Evolutionary conservation across 2,113 vertebrate genomes (phyloP).

Genomic region (Choloepus hoffmanni): DNA sequence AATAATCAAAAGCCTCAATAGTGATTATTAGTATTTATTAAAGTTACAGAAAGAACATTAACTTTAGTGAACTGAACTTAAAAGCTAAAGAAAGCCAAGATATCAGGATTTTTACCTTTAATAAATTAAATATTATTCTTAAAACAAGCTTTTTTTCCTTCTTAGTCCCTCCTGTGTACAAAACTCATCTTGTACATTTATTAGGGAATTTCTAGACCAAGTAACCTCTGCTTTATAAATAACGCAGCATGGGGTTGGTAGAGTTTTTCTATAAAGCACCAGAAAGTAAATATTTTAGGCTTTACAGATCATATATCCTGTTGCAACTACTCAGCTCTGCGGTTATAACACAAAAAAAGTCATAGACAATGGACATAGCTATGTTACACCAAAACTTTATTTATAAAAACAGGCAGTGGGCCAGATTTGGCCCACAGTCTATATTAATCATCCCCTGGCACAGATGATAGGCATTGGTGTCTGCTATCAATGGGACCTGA

Average conservation of each 20-base stretch:
- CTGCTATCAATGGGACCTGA: background rate
- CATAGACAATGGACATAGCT: background rate
- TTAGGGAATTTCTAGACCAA: background rate
- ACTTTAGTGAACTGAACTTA: background rate
- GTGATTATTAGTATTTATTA: background rate
- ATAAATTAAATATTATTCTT: background rate
- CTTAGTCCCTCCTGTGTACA: background rate
- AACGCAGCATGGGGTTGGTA: background rate
- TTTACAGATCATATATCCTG: background rate
- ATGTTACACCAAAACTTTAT: background rate
- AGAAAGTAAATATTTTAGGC: background rate
- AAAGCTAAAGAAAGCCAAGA: background rate
- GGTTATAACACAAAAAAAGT: background rate
- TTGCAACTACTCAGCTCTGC: background rate
- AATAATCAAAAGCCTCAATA: background rate
- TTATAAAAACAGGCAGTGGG: background rate
- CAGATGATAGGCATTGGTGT: background rate
- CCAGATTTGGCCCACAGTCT: background rate
- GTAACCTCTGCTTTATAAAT: background rate
- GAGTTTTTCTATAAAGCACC: background rate
- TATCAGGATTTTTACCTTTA: background rate
- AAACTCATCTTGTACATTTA: background rate
- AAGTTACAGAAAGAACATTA: background rate
- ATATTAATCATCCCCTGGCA: background rate
- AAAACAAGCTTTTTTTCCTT: background rate